A percentile compares a stretch with the other conserved stretches of the same genome.
phyloP scores from a whole-genome alignment of 2,888 invertebrate genomes.

The Lissonota sp. region DNA sequence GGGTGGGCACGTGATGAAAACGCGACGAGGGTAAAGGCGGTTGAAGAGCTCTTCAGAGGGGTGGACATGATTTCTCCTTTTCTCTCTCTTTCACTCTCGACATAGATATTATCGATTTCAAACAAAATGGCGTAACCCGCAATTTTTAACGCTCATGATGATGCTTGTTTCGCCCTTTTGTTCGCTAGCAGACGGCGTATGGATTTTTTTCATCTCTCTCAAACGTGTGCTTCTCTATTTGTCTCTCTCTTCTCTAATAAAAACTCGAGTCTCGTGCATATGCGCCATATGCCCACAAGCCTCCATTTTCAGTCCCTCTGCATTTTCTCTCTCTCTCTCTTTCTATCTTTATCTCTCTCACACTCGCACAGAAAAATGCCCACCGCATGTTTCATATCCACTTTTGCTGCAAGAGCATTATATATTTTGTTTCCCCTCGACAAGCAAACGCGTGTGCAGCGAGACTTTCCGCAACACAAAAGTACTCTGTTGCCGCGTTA shows the following conservation, averaged over 20 bases:
- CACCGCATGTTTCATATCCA: constrained; percentile 2
- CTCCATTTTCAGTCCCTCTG: not conserved
- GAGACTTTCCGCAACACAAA: constrained; percentile 27
- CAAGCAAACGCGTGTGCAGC: constrained; percentile 44
- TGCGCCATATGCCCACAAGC: constrained; percentile 69
- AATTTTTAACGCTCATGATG: too few species aligned
- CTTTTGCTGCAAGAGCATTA: not conserved
- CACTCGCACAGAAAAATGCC: not conserved
- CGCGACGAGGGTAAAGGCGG: constrained; percentile 40
- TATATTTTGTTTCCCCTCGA: constrained; percentile 30
- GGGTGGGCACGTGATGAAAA: constrained; percentile 70
- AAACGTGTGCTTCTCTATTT: too few species aligned
- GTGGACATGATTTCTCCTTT: constrained; percentile 53
- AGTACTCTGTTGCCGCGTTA: constrained; percentile 3
- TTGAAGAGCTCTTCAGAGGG: constrained; percentile 51
- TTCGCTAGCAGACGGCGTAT: too few species aligned
- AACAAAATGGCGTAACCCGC: too few species aligned
- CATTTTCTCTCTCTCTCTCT: constrained; percentile 18
- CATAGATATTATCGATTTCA: too few species aligned
- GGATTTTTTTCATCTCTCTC: too few species aligned
- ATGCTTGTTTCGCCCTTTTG: too few species aligned
- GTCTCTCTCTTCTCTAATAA: constrained; percentile 49
- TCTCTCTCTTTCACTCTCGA: constrained; percentile 39
- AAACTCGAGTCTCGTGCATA: constrained; percentile 53
- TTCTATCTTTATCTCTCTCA: constrained; percentile 24